phyloP scores from a whole-genome alignment of 2,888 invertebrate genomes.

The Schrankia costaestrigalis region DNA sequence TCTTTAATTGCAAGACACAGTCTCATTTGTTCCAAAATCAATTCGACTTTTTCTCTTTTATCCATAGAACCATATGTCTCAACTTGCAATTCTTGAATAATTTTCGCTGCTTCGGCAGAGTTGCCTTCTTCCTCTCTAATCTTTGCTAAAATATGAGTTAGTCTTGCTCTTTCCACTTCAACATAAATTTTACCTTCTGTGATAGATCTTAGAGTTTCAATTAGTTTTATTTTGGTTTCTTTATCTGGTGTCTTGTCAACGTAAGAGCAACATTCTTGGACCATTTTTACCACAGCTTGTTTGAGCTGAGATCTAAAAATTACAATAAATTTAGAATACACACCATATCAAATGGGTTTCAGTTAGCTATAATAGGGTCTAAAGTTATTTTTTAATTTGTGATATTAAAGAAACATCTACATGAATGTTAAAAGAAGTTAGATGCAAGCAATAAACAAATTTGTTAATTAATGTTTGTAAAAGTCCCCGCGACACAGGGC shows the following conservation, averaged over 20 bases:
- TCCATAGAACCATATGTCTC: slow-evolving; percentile 99
- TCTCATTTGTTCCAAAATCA: slow-evolving; percentile 99
- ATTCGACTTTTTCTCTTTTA: slow-evolving; percentile 96
- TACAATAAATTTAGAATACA: background rate
- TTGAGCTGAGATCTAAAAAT: slow-evolving; percentile 92
- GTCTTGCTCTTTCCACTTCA: slow-evolving; percentile 98
- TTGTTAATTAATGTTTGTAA: too few relatives aligned
- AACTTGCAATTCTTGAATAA: slow-evolving; percentile 95
- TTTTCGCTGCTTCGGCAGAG: slow-evolving; percentile 93
- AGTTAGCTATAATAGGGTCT: too few relatives aligned
- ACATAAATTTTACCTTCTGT: slow-evolving; percentile 99
- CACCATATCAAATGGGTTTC: background rate
- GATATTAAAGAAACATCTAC: too few relatives aligned
- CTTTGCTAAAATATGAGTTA: slow-evolving; percentile 94
- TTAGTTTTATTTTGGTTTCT: slow-evolving; percentile 94
- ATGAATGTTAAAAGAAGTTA: too few relatives aligned
- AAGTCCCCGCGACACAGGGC: too few relatives aligned
- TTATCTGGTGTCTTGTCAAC: slow-evolving; percentile 95
- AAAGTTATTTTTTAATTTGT: too few relatives aligned
- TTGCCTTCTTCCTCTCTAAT: slow-evolving; percentile 92
- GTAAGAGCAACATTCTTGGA: slow-evolving; percentile 96
- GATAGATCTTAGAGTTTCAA: slow-evolving; percentile 96
- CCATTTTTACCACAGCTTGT: slow-evolving; percentile 97
- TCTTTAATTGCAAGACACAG: slow-evolving; percentile 97
- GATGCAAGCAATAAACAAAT: too few relatives aligned